Conservation (phyloP, 92 coral and sea anemone species). For the Siderastrea siderea region DNA sequence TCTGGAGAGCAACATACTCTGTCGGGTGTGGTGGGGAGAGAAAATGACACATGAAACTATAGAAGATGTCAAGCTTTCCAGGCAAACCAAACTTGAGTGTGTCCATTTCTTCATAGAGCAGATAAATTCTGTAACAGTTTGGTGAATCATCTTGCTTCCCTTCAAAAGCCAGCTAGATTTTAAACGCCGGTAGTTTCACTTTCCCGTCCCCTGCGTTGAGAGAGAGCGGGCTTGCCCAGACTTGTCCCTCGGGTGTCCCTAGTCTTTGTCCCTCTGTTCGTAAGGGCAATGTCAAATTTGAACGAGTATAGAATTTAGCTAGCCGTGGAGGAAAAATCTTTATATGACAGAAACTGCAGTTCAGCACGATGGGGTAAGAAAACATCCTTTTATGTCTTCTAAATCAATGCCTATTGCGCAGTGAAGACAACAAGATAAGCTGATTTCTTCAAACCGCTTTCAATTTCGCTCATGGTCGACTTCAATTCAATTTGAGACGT, state of each 20-base stretch:
- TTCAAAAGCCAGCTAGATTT: not conserved
- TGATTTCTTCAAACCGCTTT: not conserved
- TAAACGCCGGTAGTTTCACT: not conserved
- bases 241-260: slow-evolving; percentile 36
- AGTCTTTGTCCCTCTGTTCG: not conserved
- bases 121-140: not conserved
- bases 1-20: not conserved
- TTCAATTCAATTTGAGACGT: not conserved
- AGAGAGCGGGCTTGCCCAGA: slow-evolving; percentile 3
- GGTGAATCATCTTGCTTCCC: not conserved
- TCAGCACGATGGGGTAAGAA: slow-evolving; percentile 30
- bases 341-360: slow-evolving; percentile 35
- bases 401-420: not conserved
- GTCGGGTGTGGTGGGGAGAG: not conserved
- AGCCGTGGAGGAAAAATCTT: not conserved
- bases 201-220: not conserved
- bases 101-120: not conserved
- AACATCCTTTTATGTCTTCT: not conserved
- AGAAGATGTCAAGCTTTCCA: not conserved
- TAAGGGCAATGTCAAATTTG: not conserved
- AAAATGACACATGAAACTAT: not conserved
- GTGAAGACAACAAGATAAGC: not conserved
- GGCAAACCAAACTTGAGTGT: not conserved
- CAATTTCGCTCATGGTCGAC: slow-evolving; percentile 1
- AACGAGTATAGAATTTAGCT: not conserved